A percentile compares a stretch with the other conserved stretches of the same genome.
Evolutionary conservation across 2,113 vertebrate species (phyloP).

Genomic region (Ailuropoda melanoleuca): DNA sequence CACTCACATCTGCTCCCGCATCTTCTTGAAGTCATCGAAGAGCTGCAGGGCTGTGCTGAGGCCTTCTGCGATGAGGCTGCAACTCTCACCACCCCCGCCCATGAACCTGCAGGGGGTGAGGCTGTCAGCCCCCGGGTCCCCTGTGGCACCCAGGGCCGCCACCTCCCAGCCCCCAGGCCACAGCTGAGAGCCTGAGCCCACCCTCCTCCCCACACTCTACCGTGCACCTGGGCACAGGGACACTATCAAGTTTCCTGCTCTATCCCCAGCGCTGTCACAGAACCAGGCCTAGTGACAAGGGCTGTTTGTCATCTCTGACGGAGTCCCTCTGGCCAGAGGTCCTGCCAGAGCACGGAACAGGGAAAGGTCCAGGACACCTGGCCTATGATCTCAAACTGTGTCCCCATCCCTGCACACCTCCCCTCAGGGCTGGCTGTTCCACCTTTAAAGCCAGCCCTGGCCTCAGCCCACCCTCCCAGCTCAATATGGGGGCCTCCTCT

Average conservation of each 20-base stretch:
- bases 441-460: neutral
- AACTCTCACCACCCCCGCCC: constrained; percentile 95
- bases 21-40: constrained; percentile 96
- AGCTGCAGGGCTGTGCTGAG: constrained; percentile 95
- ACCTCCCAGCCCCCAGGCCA: fast-evolving
- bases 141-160: neutral
- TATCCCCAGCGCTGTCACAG: neutral
- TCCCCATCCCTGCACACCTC: neutral
- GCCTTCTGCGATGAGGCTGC: constrained; percentile 94
- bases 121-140: neutral
- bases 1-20: constrained; percentile 95
- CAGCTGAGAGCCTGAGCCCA: fast-evolving
- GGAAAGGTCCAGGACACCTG: neutral
- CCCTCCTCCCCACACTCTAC: neutral
- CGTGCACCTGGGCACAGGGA: fast-evolving
- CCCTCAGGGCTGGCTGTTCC: neutral
- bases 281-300: neutral
- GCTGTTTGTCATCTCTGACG: neutral
- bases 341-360: neutral
- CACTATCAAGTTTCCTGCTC: neutral
- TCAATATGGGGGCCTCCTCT: neutral
- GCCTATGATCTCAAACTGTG: neutral
- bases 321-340: neutral
- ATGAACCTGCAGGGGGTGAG: constrained; percentile 87
- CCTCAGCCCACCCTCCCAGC: neutral